Base-by-base conservation (phyloP, 2,797 vertebrate genomes). In the Typhlichthys subterraneus region DNA sequence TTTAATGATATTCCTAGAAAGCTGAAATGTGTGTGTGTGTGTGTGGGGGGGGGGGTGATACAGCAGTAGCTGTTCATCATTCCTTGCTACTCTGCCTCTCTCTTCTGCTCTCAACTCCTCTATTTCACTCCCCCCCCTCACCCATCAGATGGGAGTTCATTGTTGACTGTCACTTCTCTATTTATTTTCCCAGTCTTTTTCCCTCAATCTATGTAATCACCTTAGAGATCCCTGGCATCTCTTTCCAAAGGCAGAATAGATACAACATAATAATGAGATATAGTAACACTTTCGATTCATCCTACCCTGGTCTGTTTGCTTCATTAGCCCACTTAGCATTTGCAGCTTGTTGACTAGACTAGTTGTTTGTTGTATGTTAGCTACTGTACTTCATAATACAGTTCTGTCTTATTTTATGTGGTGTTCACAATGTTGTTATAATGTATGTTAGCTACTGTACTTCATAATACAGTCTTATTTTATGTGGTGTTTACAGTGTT, bases 1-100 rank as follows among this genome's bases (percentile, higher is more conserved):
- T 87, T 88, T 87, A 89, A 91, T 89, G 79, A 86, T 80, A 84
- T 81, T 85, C 77, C 73, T 80, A 75, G 77, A 86, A 83, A 87
- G 82, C 76, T 46, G 42, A 70, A 58, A 74, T 45, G 45, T 69
- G 58, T 73, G 51, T 10, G 9, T 50, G 33, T 31, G 23, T 3
- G 19, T 3, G 19, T 2, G 19, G 63, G 4, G 46, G 59, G 65
- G 48, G 52, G 33, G 15, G 7, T 48, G 4, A n/a, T n/a, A 45
- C 23, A 52, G 61, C 9, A 5, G 49, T 45, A 19, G 65, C 48
- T 60, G 73, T 68, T 76, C 17, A 62, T 72, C 72, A 61, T 64
- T 61, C 69, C 52, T 15, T 14, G 53, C 58, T 33, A 19, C 6
- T 45, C 17, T 42, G 29, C 12, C 8, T 31, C 42, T 33, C 6